Conservation (phyloP, 2,888 invertebrate species). For the Stenichneumon culpator region DNA sequence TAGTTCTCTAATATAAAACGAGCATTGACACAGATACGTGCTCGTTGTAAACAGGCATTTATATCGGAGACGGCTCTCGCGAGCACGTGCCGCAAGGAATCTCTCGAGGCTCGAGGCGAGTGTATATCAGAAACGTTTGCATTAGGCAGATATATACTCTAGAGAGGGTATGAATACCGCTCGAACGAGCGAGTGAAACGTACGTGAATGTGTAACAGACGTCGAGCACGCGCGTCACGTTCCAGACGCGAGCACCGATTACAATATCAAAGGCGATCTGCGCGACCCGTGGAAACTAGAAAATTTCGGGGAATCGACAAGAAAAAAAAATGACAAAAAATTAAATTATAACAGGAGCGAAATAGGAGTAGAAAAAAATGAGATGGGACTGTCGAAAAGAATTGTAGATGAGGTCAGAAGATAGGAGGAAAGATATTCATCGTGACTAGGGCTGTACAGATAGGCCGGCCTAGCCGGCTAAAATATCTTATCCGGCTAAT, state of each 20-base stretch:
- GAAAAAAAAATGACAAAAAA: slow-evolving; percentile 13
- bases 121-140: slow-evolving; percentile 7
- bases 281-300: slow-evolving; percentile 51
- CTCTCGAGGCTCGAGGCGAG: background rate
- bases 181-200: slow-evolving; percentile 8
- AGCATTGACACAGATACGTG: slow-evolving; percentile 53
- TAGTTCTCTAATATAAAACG: slow-evolving; percentile 35
- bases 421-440: slow-evolving; percentile 23
- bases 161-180: background rate
- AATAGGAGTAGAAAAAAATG: slow-evolving; percentile 14
- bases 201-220: slow-evolving; percentile 28
- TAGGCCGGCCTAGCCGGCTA: too few relatives aligned
- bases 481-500: too few relatives aligned
- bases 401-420: slow-evolving; percentile 36
- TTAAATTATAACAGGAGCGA: slow-evolving; percentile 57
- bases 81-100: slow-evolving; percentile 11
- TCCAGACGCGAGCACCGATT: slow-evolving; percentile 73
- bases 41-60: background rate
- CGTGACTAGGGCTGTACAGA: slow-evolving; percentile 36
- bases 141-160: slow-evolving; percentile 4
- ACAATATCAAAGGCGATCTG: slow-evolving; percentile 79
- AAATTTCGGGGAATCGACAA: slow-evolving; percentile 38
- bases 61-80: slow-evolving; percentile 9
- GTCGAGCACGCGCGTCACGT: slow-evolving; percentile 70
- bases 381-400: slow-evolving; percentile 28